Conservation (phyloP, 2,888 invertebrate genomes). For the Idaea straminata region DNA sequence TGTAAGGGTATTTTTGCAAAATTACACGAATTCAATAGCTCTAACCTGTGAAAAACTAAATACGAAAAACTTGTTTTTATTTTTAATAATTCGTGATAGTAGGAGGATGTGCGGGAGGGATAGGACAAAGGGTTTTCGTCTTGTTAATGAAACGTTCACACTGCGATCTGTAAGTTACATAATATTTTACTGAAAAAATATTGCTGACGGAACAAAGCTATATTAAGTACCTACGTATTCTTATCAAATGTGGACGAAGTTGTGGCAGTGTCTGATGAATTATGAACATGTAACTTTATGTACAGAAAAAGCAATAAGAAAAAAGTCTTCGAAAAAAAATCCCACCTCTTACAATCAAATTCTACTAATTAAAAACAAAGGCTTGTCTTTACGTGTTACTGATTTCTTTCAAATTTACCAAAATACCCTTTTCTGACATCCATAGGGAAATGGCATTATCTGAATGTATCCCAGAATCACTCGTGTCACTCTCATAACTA, state of each 20-base stretch:
- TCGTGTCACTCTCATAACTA: slow-evolving; percentile 29
- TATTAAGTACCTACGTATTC: background rate
- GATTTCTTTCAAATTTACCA: slow-evolving; percentile 4
- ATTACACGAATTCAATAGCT: slow-evolving; percentile 3
- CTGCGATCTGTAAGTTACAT: slow-evolving; percentile 39
- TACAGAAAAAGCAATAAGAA: background rate
- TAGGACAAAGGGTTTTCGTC: slow-evolving; percentile 25
- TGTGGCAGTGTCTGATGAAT: background rate
- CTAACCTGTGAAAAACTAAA: slow-evolving; percentile 39
- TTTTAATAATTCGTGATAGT: slow-evolving; percentile 16
- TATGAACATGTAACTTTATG: background rate
- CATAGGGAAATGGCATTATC: slow-evolving; percentile 11
- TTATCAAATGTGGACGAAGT: background rate
- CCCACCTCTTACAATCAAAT: background rate
- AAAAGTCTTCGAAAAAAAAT: background rate
- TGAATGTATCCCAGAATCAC: slow-evolving; percentile 16
- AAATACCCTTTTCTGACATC: slow-evolving; percentile 21
- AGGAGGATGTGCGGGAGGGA: slow-evolving; percentile 13
- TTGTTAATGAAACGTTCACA: slow-evolving; percentile 37
- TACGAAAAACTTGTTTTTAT: slow-evolving; percentile 30
- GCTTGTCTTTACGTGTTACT: slow-evolving; percentile 3
- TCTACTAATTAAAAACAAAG: background rate
- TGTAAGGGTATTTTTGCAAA: background rate
- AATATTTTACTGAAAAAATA: slow-evolving; percentile 7
- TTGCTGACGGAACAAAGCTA: background rate